Percentiles rank a stretch among this genome's conserved stretches.
phyloP scores from a whole-genome alignment of 2,113 vertebrate genomes.

The Dendropsophus ebraccatus region DNA sequence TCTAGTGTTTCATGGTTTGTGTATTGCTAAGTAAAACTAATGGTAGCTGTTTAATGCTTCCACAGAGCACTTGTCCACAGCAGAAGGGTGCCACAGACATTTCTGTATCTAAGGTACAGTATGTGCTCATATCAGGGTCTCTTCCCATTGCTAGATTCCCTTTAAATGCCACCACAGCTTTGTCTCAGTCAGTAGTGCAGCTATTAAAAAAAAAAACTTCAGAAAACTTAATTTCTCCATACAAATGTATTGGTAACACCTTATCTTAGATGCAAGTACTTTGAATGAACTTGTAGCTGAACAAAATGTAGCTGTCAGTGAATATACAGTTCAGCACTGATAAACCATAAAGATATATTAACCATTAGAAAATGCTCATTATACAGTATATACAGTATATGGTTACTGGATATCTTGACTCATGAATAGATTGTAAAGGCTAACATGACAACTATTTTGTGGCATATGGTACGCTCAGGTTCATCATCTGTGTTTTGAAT shows the following conservation, averaged over 20 bases:
- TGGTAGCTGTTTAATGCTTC: not conserved
- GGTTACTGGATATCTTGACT: not conserved
- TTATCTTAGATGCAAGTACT: not conserved
- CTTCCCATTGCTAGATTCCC: not conserved
- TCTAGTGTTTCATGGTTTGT: not conserved
- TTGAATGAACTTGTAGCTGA: not conserved
- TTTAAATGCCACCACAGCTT: not conserved
- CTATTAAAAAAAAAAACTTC: not conserved
- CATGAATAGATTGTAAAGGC: not conserved
- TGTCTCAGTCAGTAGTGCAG: no score
- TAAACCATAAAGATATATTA: not conserved
- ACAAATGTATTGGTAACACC: not conserved
- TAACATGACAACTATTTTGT: not conserved
- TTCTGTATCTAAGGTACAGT: not conserved
- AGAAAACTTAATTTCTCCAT: not conserved
- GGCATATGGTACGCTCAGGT: not conserved
- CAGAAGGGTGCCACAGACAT: conserved; percentile 1
- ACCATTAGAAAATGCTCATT: no score
- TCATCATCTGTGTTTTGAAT: not conserved
- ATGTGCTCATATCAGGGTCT: not conserved
- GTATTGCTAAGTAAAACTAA: conserved; percentile 20
- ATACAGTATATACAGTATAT: not conserved
- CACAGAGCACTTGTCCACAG: conserved; percentile 9
- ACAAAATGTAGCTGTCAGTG: not conserved
- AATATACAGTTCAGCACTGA: not conserved